phyloP scores from a whole-genome alignment of 2,888 invertebrate species.

The Pharmacophagus antenor region DNA sequence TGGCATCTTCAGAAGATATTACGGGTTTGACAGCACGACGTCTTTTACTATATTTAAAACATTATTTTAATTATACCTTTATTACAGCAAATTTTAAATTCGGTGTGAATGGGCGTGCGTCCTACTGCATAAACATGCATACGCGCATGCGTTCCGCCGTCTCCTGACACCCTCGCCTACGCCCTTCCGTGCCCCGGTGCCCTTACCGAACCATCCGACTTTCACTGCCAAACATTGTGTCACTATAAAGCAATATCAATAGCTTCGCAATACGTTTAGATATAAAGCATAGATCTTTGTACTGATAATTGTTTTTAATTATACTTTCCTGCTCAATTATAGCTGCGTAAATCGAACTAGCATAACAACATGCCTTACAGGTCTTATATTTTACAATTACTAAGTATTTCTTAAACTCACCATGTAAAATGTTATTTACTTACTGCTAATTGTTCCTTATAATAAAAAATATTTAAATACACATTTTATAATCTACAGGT shows the following conservation, averaged over 20 bases:
- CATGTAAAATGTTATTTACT: too few species aligned
- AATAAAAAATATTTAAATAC: too few species aligned
- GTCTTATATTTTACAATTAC: too few species aligned
- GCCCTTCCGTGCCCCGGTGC: conserved; percentile 65
- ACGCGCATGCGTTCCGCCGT: conserved; percentile 56
- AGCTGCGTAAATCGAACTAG: background rate
- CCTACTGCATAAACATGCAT: conserved; percentile 46
- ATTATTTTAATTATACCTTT: background rate
- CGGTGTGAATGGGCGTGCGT: conserved; percentile 51
- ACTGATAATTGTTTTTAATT: background rate
- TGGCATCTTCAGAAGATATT: too few species aligned
- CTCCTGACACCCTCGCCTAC: conserved; percentile 39
- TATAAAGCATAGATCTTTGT: background rate
- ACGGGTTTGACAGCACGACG: too few species aligned
- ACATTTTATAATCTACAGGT: too few species aligned
- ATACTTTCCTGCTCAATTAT: background rate
- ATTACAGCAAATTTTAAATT: conserved; percentile 7
- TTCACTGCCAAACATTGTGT: conserved; percentile 62
- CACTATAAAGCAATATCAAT: conserved; percentile 37
- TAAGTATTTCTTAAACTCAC: too few species aligned
- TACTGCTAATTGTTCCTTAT: too few species aligned
- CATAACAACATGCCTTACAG: background rate
- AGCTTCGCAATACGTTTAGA: conserved; percentile 37
- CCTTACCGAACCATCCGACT: conserved; percentile 68
- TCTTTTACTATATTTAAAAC: too few species aligned